These are phyloP conservation scores for Ficedula albicollis DNA, from an alignment of 2,797 vertebrate genomes.

Conservation along the genomic window DNA sequence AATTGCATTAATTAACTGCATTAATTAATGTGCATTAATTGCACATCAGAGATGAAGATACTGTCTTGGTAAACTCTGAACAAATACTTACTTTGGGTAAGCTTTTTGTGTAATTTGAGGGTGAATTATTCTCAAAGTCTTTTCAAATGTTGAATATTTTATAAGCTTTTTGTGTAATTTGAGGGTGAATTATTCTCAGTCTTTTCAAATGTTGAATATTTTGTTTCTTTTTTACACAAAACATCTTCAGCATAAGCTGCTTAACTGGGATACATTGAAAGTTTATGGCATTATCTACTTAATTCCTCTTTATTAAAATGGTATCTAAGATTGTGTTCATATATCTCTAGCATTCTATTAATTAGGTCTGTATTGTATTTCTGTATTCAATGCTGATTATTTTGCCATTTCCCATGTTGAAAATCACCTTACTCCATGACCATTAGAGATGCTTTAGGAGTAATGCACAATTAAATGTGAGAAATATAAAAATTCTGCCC, in stretches of 20 bases:
- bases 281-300: neutral
- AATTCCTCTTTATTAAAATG: neutral
- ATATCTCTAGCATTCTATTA: neutral
- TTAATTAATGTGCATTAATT: too few species aligned
- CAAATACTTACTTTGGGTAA: neutral
- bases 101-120: neutral
- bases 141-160: neutral
- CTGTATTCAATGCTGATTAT: neutral
- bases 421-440: neutral
- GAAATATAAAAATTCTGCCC: neutral
- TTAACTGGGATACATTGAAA: neutral
- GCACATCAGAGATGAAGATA: neutral
- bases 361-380: neutral
- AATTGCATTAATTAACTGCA: too few species aligned
- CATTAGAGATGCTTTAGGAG: neutral
- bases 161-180: neutral
- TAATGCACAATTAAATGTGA: neutral
- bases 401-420: neutral
- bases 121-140: neutral
- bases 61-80: neutral
- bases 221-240: neutral
- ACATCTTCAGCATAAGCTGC: neutral
- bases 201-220: neutral
- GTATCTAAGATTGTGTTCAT: neutral
- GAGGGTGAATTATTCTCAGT: neutral